Percentiles rank a stretch among this genome's conserved stretches.
Evolutionary conservation across 1,140 invertebrate species (phyloP).

Genomic region (Matsumurasca onukii): DNA sequence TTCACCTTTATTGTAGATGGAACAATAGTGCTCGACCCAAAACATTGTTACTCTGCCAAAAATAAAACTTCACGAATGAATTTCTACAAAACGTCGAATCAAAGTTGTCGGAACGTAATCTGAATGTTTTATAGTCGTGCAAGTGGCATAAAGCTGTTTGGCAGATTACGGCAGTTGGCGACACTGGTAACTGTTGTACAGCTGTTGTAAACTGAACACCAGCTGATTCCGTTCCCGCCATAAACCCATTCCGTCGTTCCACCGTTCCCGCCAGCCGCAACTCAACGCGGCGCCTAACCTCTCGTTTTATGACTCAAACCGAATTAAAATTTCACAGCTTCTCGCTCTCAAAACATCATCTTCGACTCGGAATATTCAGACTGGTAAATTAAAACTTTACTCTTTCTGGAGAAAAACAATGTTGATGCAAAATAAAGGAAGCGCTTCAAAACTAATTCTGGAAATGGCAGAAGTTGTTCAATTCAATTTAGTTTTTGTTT

Average conservation of each 20-base stretch:
- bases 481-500: too few species aligned
- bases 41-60: neutral
- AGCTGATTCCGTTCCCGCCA: constrained; percentile 16
- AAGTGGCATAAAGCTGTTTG: constrained; percentile 12
- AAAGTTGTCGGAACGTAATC: too few species aligned
- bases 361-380: too few species aligned
- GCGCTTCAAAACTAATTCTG: too few species aligned
- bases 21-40: too few species aligned
- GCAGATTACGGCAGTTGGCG: constrained; percentile 4
- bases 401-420: neutral
- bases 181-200: constrained; percentile 13
- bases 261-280: too few species aligned
- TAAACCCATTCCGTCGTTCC: constrained; percentile 19
- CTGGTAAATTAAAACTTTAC: too few species aligned
- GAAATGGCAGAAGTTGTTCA: too few species aligned
- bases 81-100: neutral
- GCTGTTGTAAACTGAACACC: constrained; percentile 20
- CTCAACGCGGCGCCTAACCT: too few species aligned
- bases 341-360: neutral
- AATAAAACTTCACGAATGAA: neutral
- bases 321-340: constrained; percentile 22
- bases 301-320: constrained; percentile 4
- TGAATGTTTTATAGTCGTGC: constrained; percentile 1
- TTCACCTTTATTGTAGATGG: too few species aligned
- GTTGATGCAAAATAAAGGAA: neutral